Evolutionary conservation across 1,140 invertebrate species (phyloP).

Genomic region (Xylocopa sonorina): DNA sequence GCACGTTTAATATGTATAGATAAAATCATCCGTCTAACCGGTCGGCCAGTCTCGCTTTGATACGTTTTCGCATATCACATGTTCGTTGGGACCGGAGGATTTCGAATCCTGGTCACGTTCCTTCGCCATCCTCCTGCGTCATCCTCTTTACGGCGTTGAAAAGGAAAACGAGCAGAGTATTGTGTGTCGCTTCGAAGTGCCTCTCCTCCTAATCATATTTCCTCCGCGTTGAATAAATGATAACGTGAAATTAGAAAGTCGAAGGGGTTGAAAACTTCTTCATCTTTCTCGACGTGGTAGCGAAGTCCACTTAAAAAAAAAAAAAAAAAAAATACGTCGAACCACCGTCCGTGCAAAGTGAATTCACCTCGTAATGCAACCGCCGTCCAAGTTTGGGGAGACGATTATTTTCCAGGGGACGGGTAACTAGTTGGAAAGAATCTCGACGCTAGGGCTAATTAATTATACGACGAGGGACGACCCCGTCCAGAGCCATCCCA

Average conservation of each 20-base stretch:
- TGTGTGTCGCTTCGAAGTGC: background rate
- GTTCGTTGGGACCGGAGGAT: slow-evolving; percentile 30
- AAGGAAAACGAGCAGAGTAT: background rate
- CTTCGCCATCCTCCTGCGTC: background rate
- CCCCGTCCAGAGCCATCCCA: background rate
- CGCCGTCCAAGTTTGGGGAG: too few species aligned
- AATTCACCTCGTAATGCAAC: background rate
- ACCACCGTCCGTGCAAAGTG: too few species aligned
- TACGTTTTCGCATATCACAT: slow-evolving; percentile 76
- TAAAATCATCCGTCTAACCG: slow-evolving; percentile 57
- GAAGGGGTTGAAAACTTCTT: too few species aligned
- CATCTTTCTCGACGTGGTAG: too few species aligned
- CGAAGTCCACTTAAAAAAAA: too few species aligned
- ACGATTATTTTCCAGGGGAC: background rate
- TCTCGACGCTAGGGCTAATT: background rate
- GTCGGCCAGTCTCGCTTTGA: slow-evolving; percentile 62
- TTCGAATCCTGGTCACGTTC: background rate
- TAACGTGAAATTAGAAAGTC: too few species aligned
- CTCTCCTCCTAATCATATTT: too few species aligned
- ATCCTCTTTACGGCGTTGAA: background rate
- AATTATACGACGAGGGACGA: background rate
- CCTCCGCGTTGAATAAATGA: too few species aligned
- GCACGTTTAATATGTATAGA: slow-evolving; percentile 65
- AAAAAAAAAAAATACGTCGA: background rate
- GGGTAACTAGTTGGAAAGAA: background rate